These are phyloP conservation scores for Siniperca obscura DNA, from an alignment of 2,797 vertebrate genomes.

Conservation along the genomic window DNA sequence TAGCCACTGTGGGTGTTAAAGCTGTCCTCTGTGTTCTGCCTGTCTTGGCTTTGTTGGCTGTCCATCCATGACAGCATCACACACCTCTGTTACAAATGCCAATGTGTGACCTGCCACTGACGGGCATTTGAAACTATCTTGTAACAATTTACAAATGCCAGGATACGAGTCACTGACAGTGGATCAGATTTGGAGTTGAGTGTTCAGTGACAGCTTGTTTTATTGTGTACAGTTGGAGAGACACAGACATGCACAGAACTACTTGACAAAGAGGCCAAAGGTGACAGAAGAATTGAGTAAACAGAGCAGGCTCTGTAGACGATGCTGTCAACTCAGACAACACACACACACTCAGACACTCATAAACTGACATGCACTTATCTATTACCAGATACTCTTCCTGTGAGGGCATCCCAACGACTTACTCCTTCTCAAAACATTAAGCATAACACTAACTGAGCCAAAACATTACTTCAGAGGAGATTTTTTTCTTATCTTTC, in stretches of 20 bases:
- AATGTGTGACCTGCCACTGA: background rate
- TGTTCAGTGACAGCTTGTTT: slow-evolving; percentile 1
- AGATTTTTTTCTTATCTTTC: background rate
- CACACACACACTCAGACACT: background rate
- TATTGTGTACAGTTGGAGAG: background rate
- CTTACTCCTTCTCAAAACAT: background rate
- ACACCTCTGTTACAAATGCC: slow-evolving; percentile 18
- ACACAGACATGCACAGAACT: background rate
- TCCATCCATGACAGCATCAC: slow-evolving; percentile 13
- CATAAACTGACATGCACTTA: background rate
- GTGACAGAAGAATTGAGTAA: slow-evolving; percentile 29
- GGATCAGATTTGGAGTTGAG: background rate
- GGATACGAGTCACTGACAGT: slow-evolving; percentile 47
- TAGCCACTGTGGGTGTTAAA: background rate
- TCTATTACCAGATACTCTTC: background rate
- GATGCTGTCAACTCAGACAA: slow-evolving; percentile 4
- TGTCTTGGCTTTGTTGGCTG: slow-evolving; percentile 7
- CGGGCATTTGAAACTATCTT: slow-evolving; percentile 33
- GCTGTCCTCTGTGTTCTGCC: background rate
- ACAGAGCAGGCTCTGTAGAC: slow-evolving; percentile 4
- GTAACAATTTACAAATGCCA: slow-evolving; percentile 43
- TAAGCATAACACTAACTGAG: background rate
- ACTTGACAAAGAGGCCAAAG: slow-evolving; percentile 36
- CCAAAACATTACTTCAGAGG: background rate
- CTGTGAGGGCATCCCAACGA: background rate